Evolutionary conservation across 2,888 invertebrate genomes (phyloP).

Genomic region (Agrochola circellaris): DNA sequence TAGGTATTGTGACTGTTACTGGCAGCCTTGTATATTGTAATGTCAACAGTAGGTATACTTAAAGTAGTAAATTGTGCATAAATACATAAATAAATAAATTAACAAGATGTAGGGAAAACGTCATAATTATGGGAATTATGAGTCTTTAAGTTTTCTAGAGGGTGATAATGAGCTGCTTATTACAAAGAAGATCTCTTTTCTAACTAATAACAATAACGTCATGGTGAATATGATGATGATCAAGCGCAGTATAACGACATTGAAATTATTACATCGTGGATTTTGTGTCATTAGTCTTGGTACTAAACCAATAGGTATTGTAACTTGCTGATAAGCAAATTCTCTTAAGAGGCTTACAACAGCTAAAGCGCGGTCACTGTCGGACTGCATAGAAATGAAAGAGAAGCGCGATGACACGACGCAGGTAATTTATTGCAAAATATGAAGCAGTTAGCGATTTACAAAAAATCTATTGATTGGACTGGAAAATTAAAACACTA

Average conservation of each 20-base stretch:
- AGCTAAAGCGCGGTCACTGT: too few relatives aligned
- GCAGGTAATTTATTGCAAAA: too few relatives aligned
- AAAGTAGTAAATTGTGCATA: too few relatives aligned
- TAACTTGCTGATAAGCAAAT: conserved; percentile 39
- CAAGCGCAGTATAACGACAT: not conserved
- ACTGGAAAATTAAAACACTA: too few relatives aligned
- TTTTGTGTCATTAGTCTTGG: not conserved
- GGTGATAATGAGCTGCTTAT: not conserved
- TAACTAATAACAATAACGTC: not conserved
- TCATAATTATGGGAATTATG: not conserved
- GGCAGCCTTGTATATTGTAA: not conserved
- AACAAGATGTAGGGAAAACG: not conserved
- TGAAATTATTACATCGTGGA: not conserved
- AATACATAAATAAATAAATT: not conserved
- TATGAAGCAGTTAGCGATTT: too few relatives aligned
- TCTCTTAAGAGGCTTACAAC: too few relatives aligned
- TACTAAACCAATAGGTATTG: conserved; percentile 31
- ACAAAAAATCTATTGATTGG: too few relatives aligned
- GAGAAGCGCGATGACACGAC: too few relatives aligned
- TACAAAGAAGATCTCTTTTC: conserved; percentile 22
- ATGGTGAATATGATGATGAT: not conserved
- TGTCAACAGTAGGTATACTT: too few relatives aligned
- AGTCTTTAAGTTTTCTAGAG: not conserved
- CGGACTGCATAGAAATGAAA: too few relatives aligned
- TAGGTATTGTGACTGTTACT: too few relatives aligned